Conservation (phyloP, 2,113 vertebrate genomes). For the Tachycineta bicolor region DNA sequence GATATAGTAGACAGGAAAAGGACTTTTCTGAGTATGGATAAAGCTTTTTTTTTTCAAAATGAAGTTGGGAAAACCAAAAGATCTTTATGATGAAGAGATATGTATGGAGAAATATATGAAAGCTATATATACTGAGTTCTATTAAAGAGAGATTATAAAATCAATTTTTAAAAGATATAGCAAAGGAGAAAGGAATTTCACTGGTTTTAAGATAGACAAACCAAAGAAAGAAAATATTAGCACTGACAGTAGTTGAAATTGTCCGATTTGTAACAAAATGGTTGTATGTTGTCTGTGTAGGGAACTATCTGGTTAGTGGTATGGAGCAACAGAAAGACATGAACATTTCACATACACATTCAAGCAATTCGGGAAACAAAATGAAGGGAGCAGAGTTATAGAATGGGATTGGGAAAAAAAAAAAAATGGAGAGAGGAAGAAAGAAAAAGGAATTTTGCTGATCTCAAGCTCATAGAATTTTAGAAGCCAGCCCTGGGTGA, state of each 20-base stretch:
- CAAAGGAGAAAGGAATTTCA: neutral
- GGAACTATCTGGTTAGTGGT: neutral
- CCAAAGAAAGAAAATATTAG: neutral
- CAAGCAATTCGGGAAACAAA: neutral
- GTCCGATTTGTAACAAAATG: neutral
- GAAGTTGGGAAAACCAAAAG: neutral
- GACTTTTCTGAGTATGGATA: neutral
- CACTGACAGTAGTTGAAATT: neutral
- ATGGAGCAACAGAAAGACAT: neutral
- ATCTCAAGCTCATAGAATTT: neutral
- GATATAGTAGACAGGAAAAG: neutral
- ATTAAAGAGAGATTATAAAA: neutral
- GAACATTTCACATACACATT: neutral
- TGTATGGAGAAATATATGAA: neutral
- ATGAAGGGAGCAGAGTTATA: neutral
- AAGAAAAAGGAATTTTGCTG: neutral
- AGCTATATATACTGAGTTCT: neutral
- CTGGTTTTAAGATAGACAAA: neutral
- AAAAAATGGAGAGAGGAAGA: rapidly evolving
- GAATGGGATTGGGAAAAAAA: neutral
- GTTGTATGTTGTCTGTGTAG: neutral
- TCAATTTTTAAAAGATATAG: neutral
- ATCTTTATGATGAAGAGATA: neutral
- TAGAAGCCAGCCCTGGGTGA: neutral
- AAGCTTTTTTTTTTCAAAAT: neutral